Conservation (phyloP, 1,140 invertebrate species). For the Drosophila parvula region DNA sequence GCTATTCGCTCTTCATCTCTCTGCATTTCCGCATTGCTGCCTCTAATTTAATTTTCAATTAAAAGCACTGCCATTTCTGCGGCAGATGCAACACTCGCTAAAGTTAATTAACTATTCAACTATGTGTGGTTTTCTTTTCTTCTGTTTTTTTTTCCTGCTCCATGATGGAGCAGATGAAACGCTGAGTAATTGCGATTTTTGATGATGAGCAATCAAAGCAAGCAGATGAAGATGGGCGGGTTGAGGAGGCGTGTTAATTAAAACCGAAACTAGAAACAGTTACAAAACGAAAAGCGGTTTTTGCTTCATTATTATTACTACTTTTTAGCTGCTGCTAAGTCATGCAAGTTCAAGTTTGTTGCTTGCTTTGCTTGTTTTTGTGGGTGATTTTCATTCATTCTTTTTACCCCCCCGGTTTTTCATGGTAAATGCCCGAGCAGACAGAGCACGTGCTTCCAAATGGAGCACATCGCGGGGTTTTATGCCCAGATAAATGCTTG, state of each 20-base stretch:
- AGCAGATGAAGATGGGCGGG: constrained; percentile 10
- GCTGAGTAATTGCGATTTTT: constrained; percentile 63
- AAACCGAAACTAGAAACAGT: constrained; percentile 71
- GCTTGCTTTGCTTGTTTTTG: constrained; percentile 23
- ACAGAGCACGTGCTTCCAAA: constrained; percentile 55
- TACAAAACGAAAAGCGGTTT: constrained; percentile 70
- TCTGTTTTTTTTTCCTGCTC: constrained; percentile 13
- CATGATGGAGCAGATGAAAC: constrained; percentile 40
- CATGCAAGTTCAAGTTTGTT: constrained; percentile 75
- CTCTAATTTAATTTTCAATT: constrained; percentile 73
- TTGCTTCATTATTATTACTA: constrained; percentile 9
- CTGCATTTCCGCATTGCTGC: constrained; percentile 67
- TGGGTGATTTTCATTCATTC: constrained; percentile 24
- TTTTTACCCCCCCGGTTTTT: constrained; percentile 28
- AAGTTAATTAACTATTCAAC: constrained; percentile 76
- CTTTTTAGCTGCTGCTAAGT: constrained; percentile 47
- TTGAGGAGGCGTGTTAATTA: constrained; percentile 56
- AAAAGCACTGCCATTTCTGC: constrained; percentile 48
- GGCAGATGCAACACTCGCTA: constrained; percentile 59
- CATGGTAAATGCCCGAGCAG: constrained; percentile 44
- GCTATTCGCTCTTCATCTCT: constrained; percentile 5
- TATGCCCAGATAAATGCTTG: constrained; percentile 33
- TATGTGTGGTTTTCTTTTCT: constrained; percentile 40
- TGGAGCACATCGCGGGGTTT: constrained; percentile 66
- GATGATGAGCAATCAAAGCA: constrained; percentile 21